Base-by-base conservation (phyloP, 2,113 vertebrate genomes). In the Xenopus borealis region DNA sequence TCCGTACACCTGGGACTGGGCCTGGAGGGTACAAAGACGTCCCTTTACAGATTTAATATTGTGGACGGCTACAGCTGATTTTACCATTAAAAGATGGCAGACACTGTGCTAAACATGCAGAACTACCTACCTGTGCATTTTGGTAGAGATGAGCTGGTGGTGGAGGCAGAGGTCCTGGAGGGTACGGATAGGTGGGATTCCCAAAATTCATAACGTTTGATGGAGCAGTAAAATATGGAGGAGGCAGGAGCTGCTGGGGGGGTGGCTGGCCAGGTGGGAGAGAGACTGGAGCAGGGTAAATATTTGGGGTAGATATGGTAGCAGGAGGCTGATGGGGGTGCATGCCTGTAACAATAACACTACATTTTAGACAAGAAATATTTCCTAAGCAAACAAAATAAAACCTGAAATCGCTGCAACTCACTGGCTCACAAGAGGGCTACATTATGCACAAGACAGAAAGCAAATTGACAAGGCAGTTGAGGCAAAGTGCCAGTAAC, bases 141-240 rank as follows among this genome's bases (percentile, higher is more conserved):
- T 95, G 90, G 83, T 98, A 99, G 46, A 99, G 94, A 66, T 96
- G 87, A 8, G 94, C 89, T 62, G 94, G 91, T 0, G 92, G 87
- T 0, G 94, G 93, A 72, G 94, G 91, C 23, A 93, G 88, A 1
- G 91, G 83, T 79, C 92, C 93, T 0, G 94, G 88, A 3, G 95
- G 88, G 69, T 97, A 97, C 2, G 97, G 95, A 81, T 93, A 95
- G 80, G 89, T 91, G 78, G 94, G 93, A 80, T 81, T 95, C 72
- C 93, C 90, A 7, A 96, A 99, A 83, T 97, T 95, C 94, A 99
- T 95, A 80, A 99, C 94, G 17, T 95, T 94, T 0, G 95, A 94
- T 9, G 96, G 93, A 12, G 97, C 93, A 84, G 96, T 98, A 87
- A 97, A 99, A 23, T 95, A 93, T 0, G 96, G 93, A 0, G 97